Conservation (phyloP, 2,888 invertebrate species). For the Andrena marginata region DNA sequence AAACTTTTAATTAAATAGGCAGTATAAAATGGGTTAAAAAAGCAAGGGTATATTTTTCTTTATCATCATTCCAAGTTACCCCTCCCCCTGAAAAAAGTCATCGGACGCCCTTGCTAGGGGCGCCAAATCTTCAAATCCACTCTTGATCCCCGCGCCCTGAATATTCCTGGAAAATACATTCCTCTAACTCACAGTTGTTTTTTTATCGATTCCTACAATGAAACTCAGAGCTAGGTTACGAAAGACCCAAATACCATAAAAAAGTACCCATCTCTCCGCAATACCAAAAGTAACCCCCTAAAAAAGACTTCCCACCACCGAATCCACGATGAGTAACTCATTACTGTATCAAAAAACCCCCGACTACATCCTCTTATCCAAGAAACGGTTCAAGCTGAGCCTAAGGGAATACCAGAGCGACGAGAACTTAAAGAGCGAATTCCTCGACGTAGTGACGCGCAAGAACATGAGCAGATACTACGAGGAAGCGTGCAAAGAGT, state of each 20-base stretch:
- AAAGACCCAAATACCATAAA: slow-evolving; percentile 1
- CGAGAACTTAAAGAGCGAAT: slow-evolving; percentile 83
- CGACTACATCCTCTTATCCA: slow-evolving; percentile 83
- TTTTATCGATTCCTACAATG: not conserved
- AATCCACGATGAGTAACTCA: slow-evolving; percentile 20
- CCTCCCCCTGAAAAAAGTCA: too few species aligned
- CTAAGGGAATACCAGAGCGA: slow-evolving; percentile 86
- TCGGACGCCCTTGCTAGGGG: too few species aligned
- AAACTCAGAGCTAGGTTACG: not conserved
- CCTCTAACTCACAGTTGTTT: not conserved
- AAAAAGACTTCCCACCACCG: too few species aligned
- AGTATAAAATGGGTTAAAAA: too few species aligned
- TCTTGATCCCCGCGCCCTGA: too few species aligned
- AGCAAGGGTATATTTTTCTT: too few species aligned
- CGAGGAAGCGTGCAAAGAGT: slow-evolving; percentile 86
- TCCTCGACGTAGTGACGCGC: slow-evolving; percentile 85
- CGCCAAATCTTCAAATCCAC: too few species aligned
- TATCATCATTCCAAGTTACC: too few species aligned
- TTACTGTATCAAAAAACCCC: slow-evolving; percentile 52
- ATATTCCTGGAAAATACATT: not conserved
- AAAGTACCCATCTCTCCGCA: not conserved
- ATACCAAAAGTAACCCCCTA: too few species aligned
- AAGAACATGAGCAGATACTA: slow-evolving; percentile 89
- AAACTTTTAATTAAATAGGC: too few species aligned
- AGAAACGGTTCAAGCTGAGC: slow-evolving; percentile 87